Percentiles rank a stretch among this genome's conserved stretches.
Conservation (phyloP, 2,797 vertebrate species). For the Eurystomus glaucurus region DNA sequence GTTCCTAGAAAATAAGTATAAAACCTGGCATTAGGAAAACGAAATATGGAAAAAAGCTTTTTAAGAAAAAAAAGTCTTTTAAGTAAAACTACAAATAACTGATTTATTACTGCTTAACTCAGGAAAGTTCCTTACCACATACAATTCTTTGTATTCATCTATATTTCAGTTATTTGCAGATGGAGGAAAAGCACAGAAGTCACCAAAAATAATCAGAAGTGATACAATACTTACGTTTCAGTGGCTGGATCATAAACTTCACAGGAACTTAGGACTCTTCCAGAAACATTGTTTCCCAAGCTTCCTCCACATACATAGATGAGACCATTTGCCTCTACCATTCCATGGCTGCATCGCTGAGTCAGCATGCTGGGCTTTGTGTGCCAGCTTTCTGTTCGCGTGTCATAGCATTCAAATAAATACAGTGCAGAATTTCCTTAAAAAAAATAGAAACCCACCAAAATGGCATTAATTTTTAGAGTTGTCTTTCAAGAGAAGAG, state of each 20-base stretch:
- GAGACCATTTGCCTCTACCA: conserved; percentile 93
- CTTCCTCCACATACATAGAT: conserved; percentile 98
- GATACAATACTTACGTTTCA: conserved; percentile 88
- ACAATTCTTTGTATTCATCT: not conserved
- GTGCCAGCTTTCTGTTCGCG: conserved; percentile 96
- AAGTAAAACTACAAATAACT: not conserved
- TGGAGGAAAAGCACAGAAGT: not conserved
- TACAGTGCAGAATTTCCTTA: conserved; percentile 95
- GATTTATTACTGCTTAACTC: not conserved
- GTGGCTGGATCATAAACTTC: conserved; percentile 96
- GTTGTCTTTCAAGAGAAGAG: not conserved
- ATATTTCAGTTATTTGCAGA: not conserved
- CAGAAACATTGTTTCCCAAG: conserved; percentile 95
- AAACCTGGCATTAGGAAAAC: not conserved
- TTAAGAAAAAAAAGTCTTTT: not conserved
- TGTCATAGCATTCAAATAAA: conserved; percentile 98
- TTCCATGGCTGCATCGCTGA: conserved; percentile 96
- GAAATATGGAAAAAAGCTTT: not conserved
- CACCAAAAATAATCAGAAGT: not conserved
- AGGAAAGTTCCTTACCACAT: not conserved
- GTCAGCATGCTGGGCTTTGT: conserved; percentile 96
- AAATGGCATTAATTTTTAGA: conserved; percentile 37
- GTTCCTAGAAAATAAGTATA: not conserved
- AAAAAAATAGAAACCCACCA: conserved; percentile 68
- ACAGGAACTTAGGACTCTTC: conserved; percentile 94